Evolutionary conservation across 2,888 invertebrate species (phyloP), one percentile per base, ranked within the genome.

Genomic region (Leptinotarsa rubiginosa): DNA sequence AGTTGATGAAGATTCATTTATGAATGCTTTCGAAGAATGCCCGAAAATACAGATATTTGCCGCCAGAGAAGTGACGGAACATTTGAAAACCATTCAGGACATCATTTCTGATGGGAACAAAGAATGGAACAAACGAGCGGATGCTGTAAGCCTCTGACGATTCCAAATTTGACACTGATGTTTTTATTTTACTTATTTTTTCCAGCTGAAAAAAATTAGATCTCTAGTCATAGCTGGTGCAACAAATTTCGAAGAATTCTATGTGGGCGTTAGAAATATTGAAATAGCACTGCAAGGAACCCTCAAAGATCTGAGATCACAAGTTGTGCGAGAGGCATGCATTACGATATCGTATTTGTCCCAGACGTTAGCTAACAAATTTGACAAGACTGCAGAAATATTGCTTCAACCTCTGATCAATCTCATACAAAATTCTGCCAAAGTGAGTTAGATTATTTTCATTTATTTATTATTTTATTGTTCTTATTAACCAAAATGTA

Each of bases 71-170:
- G 90, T 98, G 65, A 94, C 94, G 82, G 96, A 97, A 79, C 91
- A 93, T 74, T 91, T 97, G 86, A 92, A 92, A 50, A 92, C 91
- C 81, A 92, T 96, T 69, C 91, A 93, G 81, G 93, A 93, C 3
- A 90, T 92, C 56, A 91, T 98, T 70, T 92, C 93, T 2, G 96
- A 98, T 88, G 89, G 94, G 62, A 93, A 91, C 81, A 93, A 94
- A 82, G 97, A 97, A 85, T 99, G 99, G 98, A 97, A 96, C 88
- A 96, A 96, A 87, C 89, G 98, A 74, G 92, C 95, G n/a, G 97
- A 98, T 74, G 93, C 95, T 79, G 96, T 97, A 87, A 90, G 92
- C 88, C 62, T 25, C 13, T 56, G 1, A 7, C 3, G 12, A 49
- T 25, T 22, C 4, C 12, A 22, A 25, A 31, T 52, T 66, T 16